Conservation (phyloP, 2,888 invertebrate species). For the Piscicola geometra region DNA sequence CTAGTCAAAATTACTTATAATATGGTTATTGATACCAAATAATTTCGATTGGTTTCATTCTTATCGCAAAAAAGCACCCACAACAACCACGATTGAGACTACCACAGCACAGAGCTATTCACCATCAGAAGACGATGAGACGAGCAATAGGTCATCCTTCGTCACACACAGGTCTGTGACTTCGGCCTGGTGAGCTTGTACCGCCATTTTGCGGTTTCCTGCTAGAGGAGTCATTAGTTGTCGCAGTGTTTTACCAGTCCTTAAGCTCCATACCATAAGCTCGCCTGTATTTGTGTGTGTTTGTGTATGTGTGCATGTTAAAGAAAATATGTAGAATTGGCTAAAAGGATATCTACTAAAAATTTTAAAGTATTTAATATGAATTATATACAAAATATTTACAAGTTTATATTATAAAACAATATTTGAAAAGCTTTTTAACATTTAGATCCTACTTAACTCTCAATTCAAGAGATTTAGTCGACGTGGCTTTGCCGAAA, state of each 20-base stretch:
- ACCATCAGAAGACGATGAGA: conserved; percentile 54
- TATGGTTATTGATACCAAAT: too few relatives aligned
- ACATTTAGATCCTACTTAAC: too few relatives aligned
- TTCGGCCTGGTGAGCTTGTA: conserved; percentile 50
- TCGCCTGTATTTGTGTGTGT: conserved; percentile 46
- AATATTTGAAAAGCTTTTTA: too few relatives aligned
- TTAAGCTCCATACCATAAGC: conserved; percentile 54
- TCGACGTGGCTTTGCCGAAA: too few relatives aligned
- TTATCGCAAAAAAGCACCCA: too few relatives aligned
- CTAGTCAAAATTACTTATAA: too few relatives aligned
- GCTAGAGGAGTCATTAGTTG: conserved; percentile 49
- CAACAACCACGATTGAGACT: conserved; percentile 39
- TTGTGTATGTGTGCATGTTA: not conserved
- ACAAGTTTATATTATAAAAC: too few relatives aligned
- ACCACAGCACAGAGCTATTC: too few relatives aligned
- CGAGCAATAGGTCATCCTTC: conserved; percentile 51
- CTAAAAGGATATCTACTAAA: not conserved
- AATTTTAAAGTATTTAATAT: too few relatives aligned
- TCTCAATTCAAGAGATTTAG: too few relatives aligned
- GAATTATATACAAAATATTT: too few relatives aligned
- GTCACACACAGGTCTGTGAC: conserved; percentile 53
- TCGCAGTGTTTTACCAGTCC: conserved; percentile 51
- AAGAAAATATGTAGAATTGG: not conserved
- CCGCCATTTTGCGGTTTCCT: conserved; percentile 36
- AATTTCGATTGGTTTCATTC: too few relatives aligned